Percentiles rank a stretch among this genome's conserved stretches.
Evolutionary conservation across 2,888 invertebrate genomes (phyloP).

Genomic region (Leptopilina myrica): DNA sequence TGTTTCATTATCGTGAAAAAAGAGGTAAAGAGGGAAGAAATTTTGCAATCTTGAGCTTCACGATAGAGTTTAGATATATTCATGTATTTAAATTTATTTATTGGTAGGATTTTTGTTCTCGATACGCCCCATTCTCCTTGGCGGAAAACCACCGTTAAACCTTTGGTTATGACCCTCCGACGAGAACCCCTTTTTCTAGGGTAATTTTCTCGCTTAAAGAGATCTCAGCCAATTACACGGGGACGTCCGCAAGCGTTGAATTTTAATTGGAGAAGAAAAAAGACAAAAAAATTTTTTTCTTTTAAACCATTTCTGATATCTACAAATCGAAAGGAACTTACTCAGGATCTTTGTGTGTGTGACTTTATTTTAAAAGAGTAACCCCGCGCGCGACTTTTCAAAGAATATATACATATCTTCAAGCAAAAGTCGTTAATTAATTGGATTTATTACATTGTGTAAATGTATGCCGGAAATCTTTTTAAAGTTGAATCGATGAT

Average conservation of each 20-base stretch:
- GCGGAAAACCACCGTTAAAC: constrained; percentile 48
- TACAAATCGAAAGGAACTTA: constrained; percentile 34
- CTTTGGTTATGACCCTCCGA: constrained; percentile 57
- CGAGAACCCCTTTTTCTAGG: constrained; percentile 68
- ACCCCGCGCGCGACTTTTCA: neutral
- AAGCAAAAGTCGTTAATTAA: constrained; percentile 52
- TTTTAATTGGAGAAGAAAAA: constrained; percentile 74
- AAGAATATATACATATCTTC: neutral
- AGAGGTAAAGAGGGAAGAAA: neutral
- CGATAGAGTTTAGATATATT: constrained; percentile 69
- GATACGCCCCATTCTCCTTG: constrained; percentile 45
- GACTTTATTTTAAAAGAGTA: too few species aligned
- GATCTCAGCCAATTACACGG: constrained; percentile 75
- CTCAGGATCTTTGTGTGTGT: neutral
- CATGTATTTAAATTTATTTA: constrained; percentile 76
- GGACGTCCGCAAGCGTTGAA: constrained; percentile 73
- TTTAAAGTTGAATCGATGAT: constrained; percentile 62
- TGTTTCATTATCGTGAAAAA: too few species aligned
- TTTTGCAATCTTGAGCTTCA: neutral
- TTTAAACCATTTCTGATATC: constrained; percentile 34
- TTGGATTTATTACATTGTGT: constrained; percentile 65
- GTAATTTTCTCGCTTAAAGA: constrained; percentile 76
- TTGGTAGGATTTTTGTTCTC: constrained; percentile 72
- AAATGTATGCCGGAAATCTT: constrained; percentile 57
- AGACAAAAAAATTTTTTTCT: constrained; percentile 38